Conservation (phyloP, 2,113 vertebrate species). For the Potamarius usumacintae region DNA sequence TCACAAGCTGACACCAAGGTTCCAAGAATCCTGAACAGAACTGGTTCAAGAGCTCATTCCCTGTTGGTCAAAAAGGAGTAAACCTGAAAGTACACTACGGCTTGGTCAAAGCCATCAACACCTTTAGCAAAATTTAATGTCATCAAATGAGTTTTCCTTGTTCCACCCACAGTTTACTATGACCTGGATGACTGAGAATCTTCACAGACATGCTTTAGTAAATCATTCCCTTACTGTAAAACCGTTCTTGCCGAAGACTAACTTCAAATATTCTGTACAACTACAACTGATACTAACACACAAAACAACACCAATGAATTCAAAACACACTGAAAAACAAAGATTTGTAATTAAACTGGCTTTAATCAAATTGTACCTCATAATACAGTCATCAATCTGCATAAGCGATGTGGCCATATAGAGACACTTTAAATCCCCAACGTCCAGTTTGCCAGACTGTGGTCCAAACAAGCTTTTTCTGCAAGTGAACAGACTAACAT, state of each 20-base stretch:
- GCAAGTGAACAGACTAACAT: constrained; percentile 18
- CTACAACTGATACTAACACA: constrained; percentile 27
- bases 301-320: constrained; percentile 14
- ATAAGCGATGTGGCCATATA: constrained; percentile 93
- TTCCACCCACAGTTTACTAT: no score
- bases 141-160: background rate
- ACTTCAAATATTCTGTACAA: constrained; percentile 24
- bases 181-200: no score
- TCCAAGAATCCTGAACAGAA: no score
- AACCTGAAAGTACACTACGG: background rate
- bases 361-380: constrained; percentile 80
- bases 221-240: constrained; percentile 8
- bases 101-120: background rate
- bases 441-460: constrained; percentile 76
- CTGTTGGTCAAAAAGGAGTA: no score
- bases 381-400: constrained; percentile 95
- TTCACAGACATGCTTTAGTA: constrained; percentile 11
- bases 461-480: constrained; percentile 88
- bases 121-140: background rate
- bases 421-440: constrained; percentile 82
- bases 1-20: no score
- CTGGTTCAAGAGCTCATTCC: no score
- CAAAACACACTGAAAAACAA: background rate
- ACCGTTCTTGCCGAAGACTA: constrained; percentile 6
- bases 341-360: background rate